Base-by-base conservation (phyloP, 2,797 vertebrate genomes). In the Hemibagrus guttatus region DNA sequence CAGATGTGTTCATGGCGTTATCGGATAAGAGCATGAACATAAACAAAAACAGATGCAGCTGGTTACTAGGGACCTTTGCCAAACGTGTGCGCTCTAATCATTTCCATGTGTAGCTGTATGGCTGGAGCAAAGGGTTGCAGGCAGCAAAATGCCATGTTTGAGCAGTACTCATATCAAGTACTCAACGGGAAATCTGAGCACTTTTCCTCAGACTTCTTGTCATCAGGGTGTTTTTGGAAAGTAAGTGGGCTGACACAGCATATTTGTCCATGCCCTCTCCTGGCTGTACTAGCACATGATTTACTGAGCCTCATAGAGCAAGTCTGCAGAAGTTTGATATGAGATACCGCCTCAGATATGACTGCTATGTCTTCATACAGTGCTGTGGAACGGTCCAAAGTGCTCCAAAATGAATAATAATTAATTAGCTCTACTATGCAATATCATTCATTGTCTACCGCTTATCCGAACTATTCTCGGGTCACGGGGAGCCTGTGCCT, bases 11-110 rank as follows among this genome's bases (percentile, higher is more conserved):
- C 91, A 91, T 94, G 95, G 94, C 93, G 94, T 94, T 94, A 94
- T 92, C 91, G 92, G 91, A 85, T 92, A 92, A 93, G 93, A 93
- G 93, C 90, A 90, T 88, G 93, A 95, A 95, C 93, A 95, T 95
- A 96, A 96, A 96, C 94, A 96, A 95, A 95, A 96, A 94, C 95
- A 96, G 94, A 95, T 96, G 95, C 94, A 91, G 94, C 94, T 92
- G 92, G 95, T 96, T 96, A 94, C 95, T 95, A 95, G 93, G 92
- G 93, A 94, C 93, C 91, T 93, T 93, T 31, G 94, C 95, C 95
- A 96, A 95, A 95, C 90, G 94, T 91, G 91, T 88, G 87, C 91
- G 87, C 92, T 89, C 92, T 95, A 96, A 96, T 96, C 93, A 93
- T 92, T 96, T 95, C 94, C 95, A 95, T 94, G 94, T 96, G 95